These are phyloP conservation scores for Eristalinus sepulchralis DNA, from an alignment of 2,888 invertebrate species.

Conservation along the genomic window DNA sequence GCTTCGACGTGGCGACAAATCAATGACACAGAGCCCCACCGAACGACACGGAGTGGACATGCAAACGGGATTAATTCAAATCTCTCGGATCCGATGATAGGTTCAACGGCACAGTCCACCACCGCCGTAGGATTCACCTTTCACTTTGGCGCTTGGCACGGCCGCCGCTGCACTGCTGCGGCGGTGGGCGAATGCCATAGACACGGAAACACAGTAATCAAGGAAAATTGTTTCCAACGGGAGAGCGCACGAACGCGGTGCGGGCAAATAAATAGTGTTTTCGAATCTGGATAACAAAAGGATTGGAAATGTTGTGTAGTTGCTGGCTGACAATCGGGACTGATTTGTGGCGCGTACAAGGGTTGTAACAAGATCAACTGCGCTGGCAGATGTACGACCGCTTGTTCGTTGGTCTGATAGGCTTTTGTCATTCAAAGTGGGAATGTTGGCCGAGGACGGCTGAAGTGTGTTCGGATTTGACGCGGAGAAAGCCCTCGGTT, in stretches of 20 bases:
- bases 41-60: constrained; percentile 38
- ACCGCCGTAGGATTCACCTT: constrained; percentile 57
- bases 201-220: constrained; percentile 25
- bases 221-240: constrained; percentile 50
- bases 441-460: neutral
- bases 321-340: constrained; percentile 52
- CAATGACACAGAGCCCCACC: constrained; percentile 30
- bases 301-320: constrained; percentile 45
- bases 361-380: constrained; percentile 12
- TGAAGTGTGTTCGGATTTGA: neutral
- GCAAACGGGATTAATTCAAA: constrained; percentile 48
- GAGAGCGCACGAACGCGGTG: constrained; percentile 9
- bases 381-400: neutral
- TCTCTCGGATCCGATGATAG: constrained; percentile 39
- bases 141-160: constrained; percentile 26
- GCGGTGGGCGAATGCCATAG: constrained; percentile 29
- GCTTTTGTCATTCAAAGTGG: constrained; percentile 2
- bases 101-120: constrained; percentile 36
- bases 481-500: neutral
- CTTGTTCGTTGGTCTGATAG: neutral
- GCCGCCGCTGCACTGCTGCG: neutral
- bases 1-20: constrained; percentile 42
- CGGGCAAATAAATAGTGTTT: constrained; percentile 32
- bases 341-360: constrained; percentile 52
- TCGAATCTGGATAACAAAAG: constrained; percentile 45